These are phyloP conservation scores for Melanotaenia pygmaea DNA, from an alignment of 2,797 vertebrate genomes.

Conservation along the genomic window DNA sequence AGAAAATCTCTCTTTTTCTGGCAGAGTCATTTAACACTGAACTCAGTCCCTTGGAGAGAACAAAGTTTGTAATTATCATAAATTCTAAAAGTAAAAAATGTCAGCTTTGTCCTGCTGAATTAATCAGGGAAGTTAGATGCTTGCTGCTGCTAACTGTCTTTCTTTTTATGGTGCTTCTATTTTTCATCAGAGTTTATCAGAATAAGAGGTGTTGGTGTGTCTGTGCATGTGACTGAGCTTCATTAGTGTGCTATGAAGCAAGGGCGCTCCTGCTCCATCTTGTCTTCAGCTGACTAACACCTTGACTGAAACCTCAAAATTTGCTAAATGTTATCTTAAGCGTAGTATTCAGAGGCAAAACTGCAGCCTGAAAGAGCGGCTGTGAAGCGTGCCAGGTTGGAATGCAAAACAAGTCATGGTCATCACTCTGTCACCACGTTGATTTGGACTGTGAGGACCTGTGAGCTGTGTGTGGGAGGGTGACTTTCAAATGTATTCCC, in stretches of 20 bases:
- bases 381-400: slow-evolving; percentile 61
- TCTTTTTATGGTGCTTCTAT: neutral
- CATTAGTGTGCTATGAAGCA: slow-evolving; percentile 55
- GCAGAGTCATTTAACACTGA: slow-evolving; percentile 27
- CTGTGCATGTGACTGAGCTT: slow-evolving; percentile 45
- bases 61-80: slow-evolving; percentile 20
- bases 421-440: slow-evolving; percentile 66
- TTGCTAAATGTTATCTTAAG: slow-evolving; percentile 68
- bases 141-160: neutral
- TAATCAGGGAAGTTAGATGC: slow-evolving; percentile 1
- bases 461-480: neutral
- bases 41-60: neutral
- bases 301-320: slow-evolving; percentile 52
- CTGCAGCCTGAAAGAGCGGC: slow-evolving; percentile 63
- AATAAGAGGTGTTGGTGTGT: slow-evolving; percentile 22
- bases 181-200: slow-evolving; percentile 11
- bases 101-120: slow-evolving; percentile 24
- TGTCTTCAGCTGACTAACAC: slow-evolving; percentile 54
- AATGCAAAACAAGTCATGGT: slow-evolving; percentile 75
- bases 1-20: slow-evolving; percentile 39
- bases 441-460: slow-evolving; percentile 34
- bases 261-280: slow-evolving; percentile 69
- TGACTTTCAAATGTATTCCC: slow-evolving; percentile 3
- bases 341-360: slow-evolving; percentile 67
- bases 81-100: slow-evolving; percentile 22